Evolutionary conservation across 2,113 vertebrate genomes (phyloP), one percentile per base, ranked within the genome.

Genomic region (Mesocricetus auratus): DNA sequence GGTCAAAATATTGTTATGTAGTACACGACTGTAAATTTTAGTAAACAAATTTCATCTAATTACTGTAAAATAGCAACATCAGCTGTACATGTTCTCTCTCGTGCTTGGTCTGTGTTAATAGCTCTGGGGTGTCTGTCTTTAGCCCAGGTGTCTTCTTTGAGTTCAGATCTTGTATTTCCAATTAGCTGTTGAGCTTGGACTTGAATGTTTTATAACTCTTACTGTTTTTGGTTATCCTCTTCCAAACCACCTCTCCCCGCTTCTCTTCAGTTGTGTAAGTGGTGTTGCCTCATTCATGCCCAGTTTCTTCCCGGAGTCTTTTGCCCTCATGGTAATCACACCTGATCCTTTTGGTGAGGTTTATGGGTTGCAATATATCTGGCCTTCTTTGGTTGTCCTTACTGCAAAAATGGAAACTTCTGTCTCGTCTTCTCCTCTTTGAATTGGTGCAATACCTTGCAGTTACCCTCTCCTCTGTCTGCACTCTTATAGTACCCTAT

Each of bases 401-500:
- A 1, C 56, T 78, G 42, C 9, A 62, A 33, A 77, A 47, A 50
- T 58, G 39, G 9, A n/a, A 7, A 26, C 64, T 26, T 12, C 12
- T 56, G 21, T 73, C 16, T 13, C 29, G n/a, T 45, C 0, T 0
- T 91, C 26, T 62, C n/a, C 8, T 1, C 0, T 1, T 50, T 60
- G 33, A 42, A 42, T 45, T 19, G 6, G 3, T 47, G 33, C 58
- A 64, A 19, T 33, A 1, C 11, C 64, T 53, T 45, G 5, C 5
- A 7, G 1, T 2, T 39, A 66, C 21, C 16, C 7, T 45, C 31
- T 47, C 29, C 0, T 29, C 17, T 0, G 0, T 31, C 26, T 26
- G 8, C 0, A 7, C 8, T 81, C 39, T n/a, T 42, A 6, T 1
- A 8, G n/a, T 7, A 0, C 47, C 22, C n/a, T 36, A 2, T 12